Evolutionary conservation across 2,113 vertebrate species (phyloP).

Genomic region (Origma solitaria): DNA sequence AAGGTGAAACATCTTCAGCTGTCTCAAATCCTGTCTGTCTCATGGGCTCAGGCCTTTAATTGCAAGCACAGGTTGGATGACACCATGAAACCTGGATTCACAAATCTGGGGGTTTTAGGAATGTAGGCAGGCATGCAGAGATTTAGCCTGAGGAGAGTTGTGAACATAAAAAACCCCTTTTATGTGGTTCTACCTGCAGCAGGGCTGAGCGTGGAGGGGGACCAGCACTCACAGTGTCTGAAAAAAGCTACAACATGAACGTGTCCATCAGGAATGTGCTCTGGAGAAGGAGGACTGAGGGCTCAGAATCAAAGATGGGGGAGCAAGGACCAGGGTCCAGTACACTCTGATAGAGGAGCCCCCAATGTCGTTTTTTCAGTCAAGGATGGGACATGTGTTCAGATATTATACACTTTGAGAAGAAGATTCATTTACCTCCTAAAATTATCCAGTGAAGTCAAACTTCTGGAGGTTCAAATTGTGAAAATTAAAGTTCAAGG

Average conservation of each 20-base stretch:
- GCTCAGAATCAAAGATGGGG: neutral
- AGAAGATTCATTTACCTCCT: neutral
- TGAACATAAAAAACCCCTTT: neutral
- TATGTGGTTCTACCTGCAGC: neutral
- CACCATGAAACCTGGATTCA: neutral
- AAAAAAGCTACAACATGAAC: neutral
- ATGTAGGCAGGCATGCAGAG: neutral
- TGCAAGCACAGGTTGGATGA: neutral
- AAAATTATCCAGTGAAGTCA: neutral
- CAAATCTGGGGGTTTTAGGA: neutral
- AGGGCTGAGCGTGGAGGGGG: neutral
- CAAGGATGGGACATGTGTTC: neutral
- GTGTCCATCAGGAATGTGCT: neutral
- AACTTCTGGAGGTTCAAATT: neutral
- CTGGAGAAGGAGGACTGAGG: neutral
- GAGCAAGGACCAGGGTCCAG: neutral
- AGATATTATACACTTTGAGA: neutral
- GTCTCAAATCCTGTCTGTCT: neutral
- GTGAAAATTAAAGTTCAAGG: neutral
- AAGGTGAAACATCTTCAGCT: neutral
- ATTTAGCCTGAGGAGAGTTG: neutral
- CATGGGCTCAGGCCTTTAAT: neutral
- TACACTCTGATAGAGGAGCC: neutral
- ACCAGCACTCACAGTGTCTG: neutral
- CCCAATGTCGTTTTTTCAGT: neutral